Base-by-base conservation (phyloP, 2,113 vertebrate genomes). In the Peromyscus californicus region DNA sequence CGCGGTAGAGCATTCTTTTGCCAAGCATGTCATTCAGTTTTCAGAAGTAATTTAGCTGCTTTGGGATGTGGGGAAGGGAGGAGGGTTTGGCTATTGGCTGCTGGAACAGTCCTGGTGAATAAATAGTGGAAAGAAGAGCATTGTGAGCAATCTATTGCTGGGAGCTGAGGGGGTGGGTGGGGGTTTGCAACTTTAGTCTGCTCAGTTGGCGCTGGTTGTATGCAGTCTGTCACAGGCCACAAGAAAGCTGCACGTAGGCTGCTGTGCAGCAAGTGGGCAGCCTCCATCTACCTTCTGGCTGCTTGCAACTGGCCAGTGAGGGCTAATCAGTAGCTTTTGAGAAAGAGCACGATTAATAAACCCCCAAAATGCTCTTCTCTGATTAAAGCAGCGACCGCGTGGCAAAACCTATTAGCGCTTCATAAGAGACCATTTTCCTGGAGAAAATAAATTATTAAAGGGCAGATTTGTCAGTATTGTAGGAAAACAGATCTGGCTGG, bases 261-360 rank as follows among this genome's bases (percentile, higher is more conserved):
- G 54, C 95, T 92, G 33, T 85, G 92, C 17, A 0, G 90, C 69
- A 74, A 96, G 85, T 65, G 22, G 80, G 74, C 74, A 65, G 39
- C 85, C 95, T 91, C 22, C 76, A 91, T 93, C 74, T 92, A 69
- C 96, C 96, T 94, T 97, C 98, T 95, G 93, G 96, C 97, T 98
- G 93, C 91, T 97, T 1, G 36, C 16, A 63, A 95, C 76, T 93
- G 93, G 96, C 95, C 98, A 96, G 96, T 89, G 97, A 97, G 97
- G 76, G 95, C 97, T 98, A 97, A 97, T 98, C 97, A 98, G 85
- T 36, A 89, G 24, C 97, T 98, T 98, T 98, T 98, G 95, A 96
- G 96, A 97, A 95, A 94, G 89, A 90, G 63, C 94, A 79, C 42
- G 91, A 89, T 98, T 98, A 98, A 93, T 98, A 98, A 98, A 98